Evolutionary conservation across 2,113 vertebrate genomes (phyloP).

Genomic region (Bombycilla garrulus): DNA sequence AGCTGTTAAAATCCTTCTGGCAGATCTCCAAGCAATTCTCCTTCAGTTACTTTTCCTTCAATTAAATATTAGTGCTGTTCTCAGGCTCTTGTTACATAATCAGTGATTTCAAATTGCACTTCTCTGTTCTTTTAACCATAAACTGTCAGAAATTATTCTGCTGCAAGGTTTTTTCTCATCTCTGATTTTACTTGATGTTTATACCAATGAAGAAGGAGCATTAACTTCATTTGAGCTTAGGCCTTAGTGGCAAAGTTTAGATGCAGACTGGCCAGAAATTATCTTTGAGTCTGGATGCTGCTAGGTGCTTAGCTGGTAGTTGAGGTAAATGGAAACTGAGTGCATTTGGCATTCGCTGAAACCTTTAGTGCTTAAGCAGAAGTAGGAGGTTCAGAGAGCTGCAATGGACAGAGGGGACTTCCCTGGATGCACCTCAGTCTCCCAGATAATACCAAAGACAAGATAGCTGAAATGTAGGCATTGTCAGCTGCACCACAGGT

Average conservation of each 20-base stretch:
- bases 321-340: not conserved
- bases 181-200: not conserved
- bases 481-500: not conserved
- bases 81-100: slow-evolving; percentile 71
- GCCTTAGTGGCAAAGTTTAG: not conserved
- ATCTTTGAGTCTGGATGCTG: not conserved
- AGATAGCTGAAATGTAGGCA: not conserved
- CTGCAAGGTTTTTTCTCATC: not conserved
- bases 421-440: not conserved
- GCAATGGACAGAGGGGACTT: not conserved
- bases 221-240: not conserved
- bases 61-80: slow-evolving; percentile 71
- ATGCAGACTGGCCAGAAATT: not conserved
- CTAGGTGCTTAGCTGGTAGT: not conserved
- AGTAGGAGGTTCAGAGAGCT: not conserved
- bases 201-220: not conserved
- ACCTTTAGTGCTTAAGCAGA: not conserved
- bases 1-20: slow-evolving; percentile 81
- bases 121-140: slow-evolving; percentile 38
- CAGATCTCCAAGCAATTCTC: slow-evolving; percentile 74
- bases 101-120: slow-evolving; percentile 45
- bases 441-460: not conserved
- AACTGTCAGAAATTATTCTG: not conserved
- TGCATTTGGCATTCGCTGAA: not conserved
- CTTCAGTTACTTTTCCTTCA: slow-evolving; percentile 70